These are phyloP conservation scores for Paralichthys olivaceus DNA, from an alignment of 2,113 vertebrate genomes.

Conservation along the genomic window DNA sequence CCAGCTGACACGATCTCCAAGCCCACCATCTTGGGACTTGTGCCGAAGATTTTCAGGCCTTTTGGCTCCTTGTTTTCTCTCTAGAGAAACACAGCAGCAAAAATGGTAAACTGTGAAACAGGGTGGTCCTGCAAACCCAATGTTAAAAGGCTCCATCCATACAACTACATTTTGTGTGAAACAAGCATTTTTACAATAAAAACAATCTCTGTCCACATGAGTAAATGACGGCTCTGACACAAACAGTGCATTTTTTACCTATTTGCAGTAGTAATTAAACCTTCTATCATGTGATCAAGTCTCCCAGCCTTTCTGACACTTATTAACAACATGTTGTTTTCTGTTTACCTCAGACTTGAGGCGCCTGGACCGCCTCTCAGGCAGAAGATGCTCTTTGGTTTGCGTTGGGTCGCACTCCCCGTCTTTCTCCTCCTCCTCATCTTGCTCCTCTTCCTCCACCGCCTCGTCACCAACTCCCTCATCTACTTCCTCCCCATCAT, in stretches of 20 bases:
- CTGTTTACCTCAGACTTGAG: slow-evolving; percentile 81
- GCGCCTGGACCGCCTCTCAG: slow-evolving; percentile 82
- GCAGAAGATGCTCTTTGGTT: slow-evolving; percentile 67
- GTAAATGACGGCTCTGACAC: background rate
- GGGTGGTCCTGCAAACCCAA: no score
- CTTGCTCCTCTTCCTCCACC: slow-evolving; percentile 74
- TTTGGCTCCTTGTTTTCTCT: slow-evolving; percentile 91
- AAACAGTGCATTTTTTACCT: background rate
- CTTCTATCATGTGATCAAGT: background rate
- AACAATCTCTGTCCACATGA: no score
- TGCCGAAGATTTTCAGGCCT: slow-evolving; percentile 91
- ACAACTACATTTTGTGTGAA: no score
- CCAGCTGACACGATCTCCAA: slow-evolving; percentile 86
- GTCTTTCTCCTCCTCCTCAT: slow-evolving; percentile 77
- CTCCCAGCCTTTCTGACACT: background rate
- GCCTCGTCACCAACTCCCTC: slow-evolving; percentile 79
- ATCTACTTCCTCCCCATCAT: slow-evolving; percentile 78
- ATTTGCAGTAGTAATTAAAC: background rate
- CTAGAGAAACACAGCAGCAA: slow-evolving; percentile 57
- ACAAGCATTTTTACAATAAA: no score
- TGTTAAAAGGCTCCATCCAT: no score
- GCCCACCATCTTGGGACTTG: slow-evolving; percentile 92
- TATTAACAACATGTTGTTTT: background rate
- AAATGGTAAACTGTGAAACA: background rate
- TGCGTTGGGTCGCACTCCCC: slow-evolving; percentile 58